These are phyloP conservation scores for Drosophila putrida DNA, from an alignment of 2,888 invertebrate species.

Conservation along the genomic window DNA sequence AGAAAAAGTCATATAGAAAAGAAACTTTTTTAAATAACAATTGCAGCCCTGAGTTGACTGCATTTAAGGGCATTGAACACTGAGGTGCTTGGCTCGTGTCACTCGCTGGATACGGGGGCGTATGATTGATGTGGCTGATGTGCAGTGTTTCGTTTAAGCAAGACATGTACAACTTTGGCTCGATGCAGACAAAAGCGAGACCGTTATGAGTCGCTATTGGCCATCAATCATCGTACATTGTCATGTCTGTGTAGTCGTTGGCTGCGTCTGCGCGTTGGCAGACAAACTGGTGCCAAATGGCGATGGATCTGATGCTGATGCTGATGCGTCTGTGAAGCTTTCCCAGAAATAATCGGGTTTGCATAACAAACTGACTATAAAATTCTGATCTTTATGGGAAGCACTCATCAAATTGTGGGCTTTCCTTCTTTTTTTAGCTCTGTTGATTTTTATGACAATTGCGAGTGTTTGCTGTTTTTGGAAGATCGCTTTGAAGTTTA, in stretches of 20 bases:
- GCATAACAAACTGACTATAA: conserved; percentile 50
- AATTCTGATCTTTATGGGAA: conserved; percentile 67
- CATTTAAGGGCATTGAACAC: conserved; percentile 46
- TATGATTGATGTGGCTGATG: conserved; percentile 71
- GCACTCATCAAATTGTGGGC: conserved; percentile 30
- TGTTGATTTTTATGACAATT: conserved; percentile 50
- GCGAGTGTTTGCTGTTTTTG: conserved; percentile 23
- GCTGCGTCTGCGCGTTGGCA: conserved; percentile 68
- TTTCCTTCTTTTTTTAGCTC: neutral
- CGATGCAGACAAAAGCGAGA: conserved; percentile 59
- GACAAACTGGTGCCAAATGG: conserved; percentile 77
- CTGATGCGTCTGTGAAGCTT: conserved; percentile 35
- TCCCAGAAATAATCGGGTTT: conserved; percentile 47
- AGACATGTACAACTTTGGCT: conserved; percentile 46
- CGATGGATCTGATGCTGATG: conserved; percentile 34
- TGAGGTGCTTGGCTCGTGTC: conserved; percentile 54
- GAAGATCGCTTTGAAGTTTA: conserved; percentile 36
- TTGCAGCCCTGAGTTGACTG: conserved; percentile 51
- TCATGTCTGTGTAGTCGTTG: conserved; percentile 48
- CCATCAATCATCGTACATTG: conserved; percentile 69
- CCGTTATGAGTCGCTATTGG: conserved; percentile 68
- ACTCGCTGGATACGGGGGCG: conserved; percentile 51
- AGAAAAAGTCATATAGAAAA: neutral
- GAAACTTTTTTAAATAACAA: conserved; percentile 12
- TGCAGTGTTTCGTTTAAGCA: conserved; percentile 53